Evolutionary conservation across 1,140 invertebrate genomes (phyloP), one percentile per base, ranked within the genome.

Genomic region (Bombus pascuorum): DNA sequence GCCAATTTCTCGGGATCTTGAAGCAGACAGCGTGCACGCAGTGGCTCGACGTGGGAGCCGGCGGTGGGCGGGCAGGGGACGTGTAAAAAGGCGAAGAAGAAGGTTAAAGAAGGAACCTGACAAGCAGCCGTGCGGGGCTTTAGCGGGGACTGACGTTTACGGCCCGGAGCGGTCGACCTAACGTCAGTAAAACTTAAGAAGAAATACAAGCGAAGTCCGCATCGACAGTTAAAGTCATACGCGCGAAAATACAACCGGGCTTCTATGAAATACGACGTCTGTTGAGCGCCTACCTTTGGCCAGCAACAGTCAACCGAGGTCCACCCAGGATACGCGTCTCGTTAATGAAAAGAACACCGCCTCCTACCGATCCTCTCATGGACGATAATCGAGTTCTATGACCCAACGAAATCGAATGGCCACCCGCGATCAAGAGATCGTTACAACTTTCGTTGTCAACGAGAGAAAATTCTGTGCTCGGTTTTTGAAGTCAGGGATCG

Each of bases 171-270:
- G 91, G 87, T 89, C 91, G 86, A 91, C 87, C 92, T 92, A 93
- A 89, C 90, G 93, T 90, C 91, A 93, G 93, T 94, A 94, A 94
- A 94, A 94, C 90, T 92, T 90, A 86, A 91, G 91, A 90, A 93
- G 92, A 93, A 94, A 94, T 93, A 94, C 86, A 92, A 92, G 89
- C 91, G 88, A 91, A 92, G 87, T 91, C 82, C 91, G 84, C 93
- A 94, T 94, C 92, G 93, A 94, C 91, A 92, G 90, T 94, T 93
- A 94, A 94, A 93, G 92, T 93, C 93, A 93, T 93, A 93, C 89
- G 92, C 92, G 93, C 91, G 92, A 94, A 93, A 93, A 93, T 94
- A 93, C 88, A 92, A 74, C 90, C 89, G 72, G 86, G 88, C 87
- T 92, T 92, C 91, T 91, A 93, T 93, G 91, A 94, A 93, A 92